phyloP scores from a whole-genome alignment of 2,797 vertebrate genomes.

The Margarornis squamiger region DNA sequence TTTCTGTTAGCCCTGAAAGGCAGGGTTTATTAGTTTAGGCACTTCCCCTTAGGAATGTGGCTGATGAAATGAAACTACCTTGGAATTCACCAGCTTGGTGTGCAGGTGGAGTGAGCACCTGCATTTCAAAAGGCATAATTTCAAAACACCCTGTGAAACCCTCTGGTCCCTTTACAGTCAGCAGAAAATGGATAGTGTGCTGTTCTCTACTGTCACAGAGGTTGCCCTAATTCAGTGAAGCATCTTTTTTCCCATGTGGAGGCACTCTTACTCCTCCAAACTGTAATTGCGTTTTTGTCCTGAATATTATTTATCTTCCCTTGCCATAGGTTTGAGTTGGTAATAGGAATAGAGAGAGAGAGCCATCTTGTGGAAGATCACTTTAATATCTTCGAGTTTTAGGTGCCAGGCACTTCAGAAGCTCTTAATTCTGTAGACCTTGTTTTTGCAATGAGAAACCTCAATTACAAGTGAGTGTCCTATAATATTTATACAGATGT shows the following conservation, averaged over 20 bases:
- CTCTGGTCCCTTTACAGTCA: neutral
- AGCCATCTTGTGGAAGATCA: slow-evolving; percentile 43
- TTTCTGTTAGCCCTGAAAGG: neutral
- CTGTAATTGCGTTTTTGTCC: neutral
- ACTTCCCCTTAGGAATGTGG: neutral
- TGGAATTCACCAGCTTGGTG: neutral
- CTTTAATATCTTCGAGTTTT: neutral
- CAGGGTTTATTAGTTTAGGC: neutral
- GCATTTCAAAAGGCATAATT: neutral
- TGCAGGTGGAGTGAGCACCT: neutral
- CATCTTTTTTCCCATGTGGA: slow-evolving; percentile 43
- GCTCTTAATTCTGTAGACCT: neutral
- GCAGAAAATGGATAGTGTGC: neutral
- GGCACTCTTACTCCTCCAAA: slow-evolving; percentile 63
- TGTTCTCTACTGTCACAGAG: neutral
- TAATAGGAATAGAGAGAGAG: neutral
- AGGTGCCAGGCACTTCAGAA: neutral
- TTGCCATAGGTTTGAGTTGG: neutral
- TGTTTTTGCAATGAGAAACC: neutral
- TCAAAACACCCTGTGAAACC: neutral
- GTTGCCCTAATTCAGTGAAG: slow-evolving; percentile 18
- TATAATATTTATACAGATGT: slow-evolving; percentile 4
- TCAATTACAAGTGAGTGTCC: neutral
- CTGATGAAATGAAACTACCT: neutral
- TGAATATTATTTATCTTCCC: slow-evolving; percentile 38